These are phyloP conservation scores for Stramonita haemastoma DNA, from an alignment of 2,888 invertebrate genomes.

Conservation along the genomic window DNA sequence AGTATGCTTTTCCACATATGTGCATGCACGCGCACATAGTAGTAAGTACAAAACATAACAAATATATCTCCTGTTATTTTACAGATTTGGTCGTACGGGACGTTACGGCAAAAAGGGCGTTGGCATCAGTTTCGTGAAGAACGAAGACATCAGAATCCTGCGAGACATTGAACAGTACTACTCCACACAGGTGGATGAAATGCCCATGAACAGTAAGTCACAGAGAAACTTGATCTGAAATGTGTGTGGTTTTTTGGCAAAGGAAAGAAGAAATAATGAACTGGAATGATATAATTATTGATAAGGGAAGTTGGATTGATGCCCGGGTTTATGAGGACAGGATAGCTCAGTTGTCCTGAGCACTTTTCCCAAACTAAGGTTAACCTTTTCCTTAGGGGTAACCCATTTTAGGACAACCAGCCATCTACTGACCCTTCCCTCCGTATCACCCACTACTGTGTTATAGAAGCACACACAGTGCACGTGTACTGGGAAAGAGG, in stretches of 20 bases:
- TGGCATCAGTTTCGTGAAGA: constrained; percentile 99
- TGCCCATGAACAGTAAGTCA: constrained; percentile 83
- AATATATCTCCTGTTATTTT: not conserved
- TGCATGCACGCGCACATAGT: too few relatives aligned
- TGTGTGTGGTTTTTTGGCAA: not conserved
- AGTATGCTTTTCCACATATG: not conserved
- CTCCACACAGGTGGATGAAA: constrained; percentile 99
- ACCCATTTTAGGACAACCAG: too few relatives aligned
- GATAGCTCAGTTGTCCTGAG: not conserved
- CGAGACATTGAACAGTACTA: constrained; percentile 99
- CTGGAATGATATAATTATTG: not conserved
- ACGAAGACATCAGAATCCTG: constrained; percentile 98
- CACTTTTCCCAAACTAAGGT: not conserved
- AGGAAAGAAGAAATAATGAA: not conserved
- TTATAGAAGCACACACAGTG: too few relatives aligned
- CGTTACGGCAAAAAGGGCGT: constrained; percentile 99
- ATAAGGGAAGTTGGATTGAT: not conserved
- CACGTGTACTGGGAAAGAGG: too few relatives aligned
- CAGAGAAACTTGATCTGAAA: not conserved
- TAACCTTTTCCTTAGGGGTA: too few relatives aligned
- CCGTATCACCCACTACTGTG: too few relatives aligned
- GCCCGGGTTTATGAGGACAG: too few relatives aligned
- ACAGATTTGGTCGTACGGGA: constrained; percentile 95
- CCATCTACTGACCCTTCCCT: too few relatives aligned
- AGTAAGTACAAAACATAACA: too few relatives aligned